Evolutionary conservation across 2,113 vertebrate species (phyloP), one percentile per base, ranked within the genome.

Genomic region (Odocoileus hemionus): DNA sequence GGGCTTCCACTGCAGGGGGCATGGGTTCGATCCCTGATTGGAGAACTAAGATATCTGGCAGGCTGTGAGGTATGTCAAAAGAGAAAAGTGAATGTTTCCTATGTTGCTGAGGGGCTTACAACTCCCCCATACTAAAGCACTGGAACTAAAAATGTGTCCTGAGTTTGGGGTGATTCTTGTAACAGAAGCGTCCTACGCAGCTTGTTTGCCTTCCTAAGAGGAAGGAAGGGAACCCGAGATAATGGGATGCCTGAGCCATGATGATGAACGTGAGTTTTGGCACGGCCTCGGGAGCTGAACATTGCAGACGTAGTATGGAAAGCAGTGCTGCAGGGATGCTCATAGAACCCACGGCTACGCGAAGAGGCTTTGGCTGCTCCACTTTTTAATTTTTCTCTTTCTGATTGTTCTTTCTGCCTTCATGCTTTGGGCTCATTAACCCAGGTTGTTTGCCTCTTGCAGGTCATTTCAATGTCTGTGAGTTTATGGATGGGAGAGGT

Each of bases 231-330:
- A 61, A 26, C 3, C 1, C 43, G 36, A 11, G 25, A 25, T 52
- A 6, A 5, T 2, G 21, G 25, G 39, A 28, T 64, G 36, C 80
- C 60, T 11, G 86, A 55, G 21, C 26, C 19, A 3, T 19, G 17
- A 0, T 39, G 16, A 11, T 33, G n/a, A 57, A 3, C 5, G 21
- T 13, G 54, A 70, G 21, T 26, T 23, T 12, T 2, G 25, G n/a
- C 25, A 2, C 30, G 36, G 23, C 39, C 0, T 19, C 5, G 17
- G 50, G 79, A 64, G 28, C 23, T 15, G 4, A 15, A 6, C 64
- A 14, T 2, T 1, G 5, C 33, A 28, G 60, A 58, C 11, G 3
- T 0, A 23, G 23, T 9, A 30, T 4, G 0, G 1, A 23, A 30
- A 25, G 33, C 82, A 17, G 1, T 10, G 25, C 10, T 19, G 17